These are phyloP conservation scores for Serilophus lunatus DNA, from an alignment of 2,113 vertebrate genomes.

Conservation along the genomic window DNA sequence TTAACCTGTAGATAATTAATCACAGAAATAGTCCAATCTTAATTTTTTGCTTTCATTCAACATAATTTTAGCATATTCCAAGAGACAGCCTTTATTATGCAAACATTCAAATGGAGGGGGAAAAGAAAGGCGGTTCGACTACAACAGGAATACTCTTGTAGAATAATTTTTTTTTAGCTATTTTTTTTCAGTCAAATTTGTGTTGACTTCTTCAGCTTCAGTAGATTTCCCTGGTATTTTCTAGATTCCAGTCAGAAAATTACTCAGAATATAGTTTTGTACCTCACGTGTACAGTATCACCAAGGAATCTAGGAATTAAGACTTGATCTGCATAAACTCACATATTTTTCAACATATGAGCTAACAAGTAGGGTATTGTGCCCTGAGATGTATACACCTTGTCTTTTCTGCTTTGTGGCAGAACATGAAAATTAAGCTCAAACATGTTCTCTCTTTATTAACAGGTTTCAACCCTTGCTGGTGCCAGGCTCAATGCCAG, in stretches of 20 bases:
- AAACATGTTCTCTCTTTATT: neutral
- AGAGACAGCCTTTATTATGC: neutral
- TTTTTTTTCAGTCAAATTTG: neutral
- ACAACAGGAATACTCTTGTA: neutral
- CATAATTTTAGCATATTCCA: neutral
- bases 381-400: neutral
- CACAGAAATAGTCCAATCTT: neutral
- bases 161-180: neutral
- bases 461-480: neutral
- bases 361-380: neutral
- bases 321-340: neutral
- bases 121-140: neutral
- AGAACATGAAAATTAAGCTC: neutral
- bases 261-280: neutral
- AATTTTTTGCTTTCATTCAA: neutral
- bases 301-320: neutral
- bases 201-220: neutral
- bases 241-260: neutral
- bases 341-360: neutral
- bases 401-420: neutral
- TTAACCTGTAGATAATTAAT: slow-evolving; percentile 78
- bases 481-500: neutral
- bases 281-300: neutral
- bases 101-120: neutral
- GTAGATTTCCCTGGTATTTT: neutral